Evolutionary conservation across 2,888 invertebrate species (phyloP), one percentile per base, ranked within the genome.

Genomic region (Cephus rjabovi): DNA sequence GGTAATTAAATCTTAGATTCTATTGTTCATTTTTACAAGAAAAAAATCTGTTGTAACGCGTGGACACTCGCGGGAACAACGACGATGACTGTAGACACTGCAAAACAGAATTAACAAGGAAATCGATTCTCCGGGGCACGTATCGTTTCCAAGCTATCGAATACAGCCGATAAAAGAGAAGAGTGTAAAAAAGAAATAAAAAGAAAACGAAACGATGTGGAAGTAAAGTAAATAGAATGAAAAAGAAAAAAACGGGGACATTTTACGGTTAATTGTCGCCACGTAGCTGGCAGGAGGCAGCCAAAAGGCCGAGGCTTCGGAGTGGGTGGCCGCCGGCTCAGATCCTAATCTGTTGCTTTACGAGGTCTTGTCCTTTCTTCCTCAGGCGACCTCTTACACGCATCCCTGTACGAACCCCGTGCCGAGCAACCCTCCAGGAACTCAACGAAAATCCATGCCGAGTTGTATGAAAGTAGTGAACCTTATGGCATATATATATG

Each of bases 231-330:
- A 30, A 71, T 15, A 34, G 34, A 31, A n/a, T 33, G 34, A 34
- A 30, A 71, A 71, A 31, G 34, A 34, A 71, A 33, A 71, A 34
- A 34, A 71, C 82, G 76, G 76, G 78, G 85, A 86, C 87, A 81
- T 87, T 89, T 87, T 87, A 88, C 88, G 86, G 88, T 89, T 90
- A 90, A 90, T 90, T 90, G 90, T 90, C 88, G 85, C 87, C 85
- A 83, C 83, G 84, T 75, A 83, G 84, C 79, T 81, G 76, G 77
- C 83, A 83, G 82, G 81, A 80, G 81, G 81, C 82, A 74, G 82
- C 75, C 78, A 81, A 79, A 83, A 80, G 76, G 79, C 80, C 78
- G 83, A 81, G 79, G 83, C 83, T 85, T 84, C 87, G 79, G 87
- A 87, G 89, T 90, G 88, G 90, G 90, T 90, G 90, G 90, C 88